A percentile compares a stretch with the other conserved stretches of the same genome.
These are phyloP conservation scores for Mohoua ochrocephala DNA, from an alignment of 2,113 vertebrate species.

Conservation along the genomic window DNA sequence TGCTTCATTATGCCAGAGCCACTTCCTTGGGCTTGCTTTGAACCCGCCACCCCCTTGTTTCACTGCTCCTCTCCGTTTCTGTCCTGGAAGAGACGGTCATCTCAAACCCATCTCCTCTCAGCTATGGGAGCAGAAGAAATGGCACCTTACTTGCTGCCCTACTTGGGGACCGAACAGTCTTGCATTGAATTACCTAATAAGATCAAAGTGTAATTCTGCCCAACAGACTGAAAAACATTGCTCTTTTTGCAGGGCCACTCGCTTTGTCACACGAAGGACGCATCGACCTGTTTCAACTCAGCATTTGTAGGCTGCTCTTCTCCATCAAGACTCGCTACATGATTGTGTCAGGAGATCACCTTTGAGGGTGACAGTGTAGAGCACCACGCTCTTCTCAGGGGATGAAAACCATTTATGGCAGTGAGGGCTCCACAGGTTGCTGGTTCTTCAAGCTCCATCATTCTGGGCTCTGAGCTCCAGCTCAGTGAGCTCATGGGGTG, in stretches of 20 bases:
- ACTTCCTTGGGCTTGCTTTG: conserved; percentile 9
- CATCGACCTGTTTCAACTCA: not conserved
- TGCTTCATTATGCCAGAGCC: not conserved
- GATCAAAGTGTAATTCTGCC: not conserved
- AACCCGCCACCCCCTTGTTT: not conserved
- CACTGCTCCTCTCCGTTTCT: not conserved
- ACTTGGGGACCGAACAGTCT: not conserved
- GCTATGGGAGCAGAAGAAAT: not conserved
- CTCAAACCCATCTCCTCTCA: not conserved
- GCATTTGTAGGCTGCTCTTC: not conserved
- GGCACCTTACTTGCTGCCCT: not conserved
- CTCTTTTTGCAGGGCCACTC: not conserved
- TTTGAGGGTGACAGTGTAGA: not conserved
- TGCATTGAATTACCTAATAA: not conserved
- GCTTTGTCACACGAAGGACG: not conserved
- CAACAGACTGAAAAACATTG: not conserved
- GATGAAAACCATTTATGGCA: not conserved
- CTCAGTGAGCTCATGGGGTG: not conserved
- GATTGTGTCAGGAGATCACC: not conserved
- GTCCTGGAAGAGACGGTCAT: not conserved
- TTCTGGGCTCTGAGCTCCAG: not conserved
- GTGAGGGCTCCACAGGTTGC: not conserved
- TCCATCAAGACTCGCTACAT: not conserved
- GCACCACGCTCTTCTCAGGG: not conserved
- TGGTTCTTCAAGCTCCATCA: not conserved